Conservation (phyloP, 1,140 invertebrate species). For the Drosophila murphyi region DNA sequence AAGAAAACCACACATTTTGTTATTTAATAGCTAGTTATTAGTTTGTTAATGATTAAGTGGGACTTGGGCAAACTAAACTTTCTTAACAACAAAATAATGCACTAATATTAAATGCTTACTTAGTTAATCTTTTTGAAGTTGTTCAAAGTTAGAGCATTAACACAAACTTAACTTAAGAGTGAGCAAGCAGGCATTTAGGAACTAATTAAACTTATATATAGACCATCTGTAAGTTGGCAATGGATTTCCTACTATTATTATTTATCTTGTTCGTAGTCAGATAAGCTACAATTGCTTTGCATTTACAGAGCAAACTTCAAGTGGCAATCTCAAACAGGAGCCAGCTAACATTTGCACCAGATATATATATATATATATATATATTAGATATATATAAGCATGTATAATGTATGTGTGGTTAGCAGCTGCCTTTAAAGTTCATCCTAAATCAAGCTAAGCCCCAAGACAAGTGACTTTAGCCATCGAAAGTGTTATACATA, state of each 20-base stretch:
- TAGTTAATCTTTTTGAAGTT: no score
- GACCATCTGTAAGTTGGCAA: background rate
- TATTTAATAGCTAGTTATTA: no score
- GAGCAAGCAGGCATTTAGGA: background rate
- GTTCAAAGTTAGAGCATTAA: no score
- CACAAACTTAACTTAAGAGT: no score
- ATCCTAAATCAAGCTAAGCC: slow-evolving; percentile 14
- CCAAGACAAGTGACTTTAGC: slow-evolving; percentile 3
- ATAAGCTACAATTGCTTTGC: background rate
- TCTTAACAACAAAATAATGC: no score
- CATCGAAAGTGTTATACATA: slow-evolving; percentile 33
- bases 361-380: background rate
- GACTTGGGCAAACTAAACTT: no score
- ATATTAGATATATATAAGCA: no score
- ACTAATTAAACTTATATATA: background rate
- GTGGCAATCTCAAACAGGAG: slow-evolving; percentile 9
- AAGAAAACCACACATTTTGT: no score
- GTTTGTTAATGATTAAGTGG: no score
- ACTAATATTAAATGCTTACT: no score
- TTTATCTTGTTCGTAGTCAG: background rate
- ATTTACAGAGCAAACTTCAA: background rate
- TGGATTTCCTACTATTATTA: background rate
- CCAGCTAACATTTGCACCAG: background rate
- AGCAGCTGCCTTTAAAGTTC: slow-evolving; percentile 25
- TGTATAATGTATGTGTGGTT: background rate